phyloP scores from a whole-genome alignment of 2,113 vertebrate species.

The Poeciliopsis occidentalis region DNA sequence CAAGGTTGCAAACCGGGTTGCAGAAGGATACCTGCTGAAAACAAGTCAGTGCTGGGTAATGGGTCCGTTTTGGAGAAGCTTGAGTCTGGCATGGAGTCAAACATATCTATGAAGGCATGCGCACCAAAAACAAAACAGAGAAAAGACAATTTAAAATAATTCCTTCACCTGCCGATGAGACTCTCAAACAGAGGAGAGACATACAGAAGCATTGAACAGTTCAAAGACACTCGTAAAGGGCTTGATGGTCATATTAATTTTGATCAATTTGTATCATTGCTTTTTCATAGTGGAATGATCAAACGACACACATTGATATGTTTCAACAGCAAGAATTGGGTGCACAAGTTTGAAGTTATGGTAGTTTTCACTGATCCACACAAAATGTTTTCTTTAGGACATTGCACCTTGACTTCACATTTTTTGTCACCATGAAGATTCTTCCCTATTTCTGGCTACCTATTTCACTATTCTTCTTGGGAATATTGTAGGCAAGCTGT shows the following conservation, averaged over 20 bases:
- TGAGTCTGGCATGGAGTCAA: slow-evolving; percentile 89
- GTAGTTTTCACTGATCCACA: too few species aligned
- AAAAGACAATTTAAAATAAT: slow-evolving; percentile 40
- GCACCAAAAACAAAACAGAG: slow-evolving; percentile 80
- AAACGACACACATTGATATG: too few species aligned
- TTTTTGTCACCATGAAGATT: too few species aligned
- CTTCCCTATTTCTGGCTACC: too few species aligned
- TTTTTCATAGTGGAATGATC: not conserved
- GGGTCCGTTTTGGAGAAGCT: slow-evolving; percentile 82
- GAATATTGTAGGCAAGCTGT: too few species aligned
- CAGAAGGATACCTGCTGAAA: slow-evolving; percentile 88
- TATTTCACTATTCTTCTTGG: too few species aligned
- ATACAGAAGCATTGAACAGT: not conserved
- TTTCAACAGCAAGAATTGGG: too few species aligned
- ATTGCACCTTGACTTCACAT: too few species aligned
- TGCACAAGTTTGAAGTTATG: too few species aligned
- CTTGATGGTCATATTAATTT: not conserved
- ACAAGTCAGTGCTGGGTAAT: slow-evolving; percentile 91
- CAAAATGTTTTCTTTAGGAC: too few species aligned
- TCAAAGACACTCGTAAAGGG: not conserved
- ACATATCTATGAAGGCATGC: slow-evolving; percentile 92
- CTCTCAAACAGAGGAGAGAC: slow-evolving; percentile 16
- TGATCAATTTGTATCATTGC: not conserved
- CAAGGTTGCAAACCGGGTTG: slow-evolving; percentile 19
- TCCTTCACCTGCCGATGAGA: not conserved